A percentile compares a stretch with the other conserved stretches of the same genome.
These are phyloP conservation scores for Aphaenogaster ashmeadi DNA, from an alignment of 1,140 invertebrate genomes.

Conservation along the genomic window DNA sequence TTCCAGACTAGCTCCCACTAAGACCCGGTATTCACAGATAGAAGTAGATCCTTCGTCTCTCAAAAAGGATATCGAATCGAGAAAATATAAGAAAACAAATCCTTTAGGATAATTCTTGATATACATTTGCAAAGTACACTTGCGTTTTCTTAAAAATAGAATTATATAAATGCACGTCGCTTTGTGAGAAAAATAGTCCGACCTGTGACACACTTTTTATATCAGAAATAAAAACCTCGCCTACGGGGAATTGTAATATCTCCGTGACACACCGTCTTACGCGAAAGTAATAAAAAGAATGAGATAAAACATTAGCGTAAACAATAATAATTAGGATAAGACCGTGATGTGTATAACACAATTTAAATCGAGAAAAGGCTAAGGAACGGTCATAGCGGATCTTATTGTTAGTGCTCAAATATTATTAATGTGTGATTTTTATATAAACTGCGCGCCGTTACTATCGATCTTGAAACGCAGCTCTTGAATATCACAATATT, in stretches of 20 bases:
- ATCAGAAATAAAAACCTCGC: not conserved
- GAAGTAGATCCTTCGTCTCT: not conserved
- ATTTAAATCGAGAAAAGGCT: no score
- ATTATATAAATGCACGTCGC: not conserved
- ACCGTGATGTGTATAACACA: no score
- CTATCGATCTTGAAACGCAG: no score
- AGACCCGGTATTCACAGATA: conserved; percentile 52
- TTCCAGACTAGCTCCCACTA: conserved; percentile 46
- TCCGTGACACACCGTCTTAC: not conserved
- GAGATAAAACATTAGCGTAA: not conserved
- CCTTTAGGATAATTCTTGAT: not conserved
- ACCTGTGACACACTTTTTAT: not conserved
- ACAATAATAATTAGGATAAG: no score
- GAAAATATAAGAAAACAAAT: not conserved
- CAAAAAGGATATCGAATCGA: conserved; percentile 31
- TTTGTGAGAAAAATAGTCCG: not conserved
- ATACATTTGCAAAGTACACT: not conserved
- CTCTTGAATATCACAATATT: no score
- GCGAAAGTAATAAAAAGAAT: not conserved
- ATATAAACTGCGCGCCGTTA: no score
- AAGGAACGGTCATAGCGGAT: no score
- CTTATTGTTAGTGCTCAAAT: no score
- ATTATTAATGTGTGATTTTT: no score
- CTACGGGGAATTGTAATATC: not conserved
- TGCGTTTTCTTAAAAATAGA: not conserved